Conservation (phyloP, 2,113 vertebrate genomes). For the Cichladusa arquata region DNA sequence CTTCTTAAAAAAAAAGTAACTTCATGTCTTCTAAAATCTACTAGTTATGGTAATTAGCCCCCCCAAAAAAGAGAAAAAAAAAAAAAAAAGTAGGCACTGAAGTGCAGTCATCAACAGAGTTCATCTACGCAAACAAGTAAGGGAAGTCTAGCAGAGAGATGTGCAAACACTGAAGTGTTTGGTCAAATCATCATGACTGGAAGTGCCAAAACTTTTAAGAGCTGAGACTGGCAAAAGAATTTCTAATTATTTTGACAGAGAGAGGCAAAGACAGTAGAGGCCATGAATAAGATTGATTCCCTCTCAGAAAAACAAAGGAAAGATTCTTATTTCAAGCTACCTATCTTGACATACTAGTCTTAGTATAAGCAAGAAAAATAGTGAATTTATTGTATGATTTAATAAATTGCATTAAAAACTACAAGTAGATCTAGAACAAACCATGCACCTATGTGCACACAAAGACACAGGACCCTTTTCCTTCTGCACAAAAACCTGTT, state of each 20-base stretch:
- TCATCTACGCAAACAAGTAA: background rate
- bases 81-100: background rate
- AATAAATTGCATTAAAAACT: background rate
- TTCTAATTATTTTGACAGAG: background rate
- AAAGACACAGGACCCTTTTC: background rate
- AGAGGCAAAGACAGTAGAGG: background rate
- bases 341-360: background rate
- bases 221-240: background rate
- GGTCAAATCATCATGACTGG: background rate
- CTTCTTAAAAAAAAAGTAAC: background rate
- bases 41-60: background rate
- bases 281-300: background rate
- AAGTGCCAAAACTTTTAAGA: background rate
- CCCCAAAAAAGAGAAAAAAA: no score
- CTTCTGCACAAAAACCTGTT: background rate
- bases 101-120: background rate
- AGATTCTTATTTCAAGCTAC: background rate
- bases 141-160: background rate
- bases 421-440: background rate
- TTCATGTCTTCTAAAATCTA: background rate
- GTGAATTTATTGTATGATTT: background rate
- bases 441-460: no score
- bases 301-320: background rate
- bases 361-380: background rate
- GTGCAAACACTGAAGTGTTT: background rate